Conservation (phyloP, 37 sponge, comb jelly and placozoan species). For the Chondrosia reniformis region DNA sequence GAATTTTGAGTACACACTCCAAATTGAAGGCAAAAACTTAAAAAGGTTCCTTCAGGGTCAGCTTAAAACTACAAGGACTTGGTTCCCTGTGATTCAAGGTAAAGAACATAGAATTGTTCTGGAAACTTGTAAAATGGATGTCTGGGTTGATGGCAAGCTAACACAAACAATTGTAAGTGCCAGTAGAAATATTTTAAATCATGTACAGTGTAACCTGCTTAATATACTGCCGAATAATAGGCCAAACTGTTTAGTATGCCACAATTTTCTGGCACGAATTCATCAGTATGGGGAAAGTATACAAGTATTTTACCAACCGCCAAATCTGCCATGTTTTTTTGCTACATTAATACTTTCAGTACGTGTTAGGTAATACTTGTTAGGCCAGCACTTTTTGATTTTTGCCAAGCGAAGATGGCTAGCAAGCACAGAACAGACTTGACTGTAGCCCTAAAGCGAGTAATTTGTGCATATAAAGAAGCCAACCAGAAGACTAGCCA, state of each 20-base stretch:
- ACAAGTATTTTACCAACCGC: conserved; percentile 11
- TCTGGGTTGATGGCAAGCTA: conserved; percentile 85
- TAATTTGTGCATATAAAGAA: too few species aligned
- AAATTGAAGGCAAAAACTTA: conserved; percentile 76
- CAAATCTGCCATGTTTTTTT: background rate
- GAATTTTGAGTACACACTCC: conserved; percentile 72
- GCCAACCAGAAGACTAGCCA: too few species aligned
- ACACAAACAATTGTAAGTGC: conserved; percentile 72
- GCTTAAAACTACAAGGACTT: conserved; percentile 76
- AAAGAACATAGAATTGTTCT: conserved; percentile 83
- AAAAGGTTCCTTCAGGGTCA: conserved; percentile 78
- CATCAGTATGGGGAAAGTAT: too few species aligned
- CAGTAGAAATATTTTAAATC: background rate
- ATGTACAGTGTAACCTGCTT: background rate
- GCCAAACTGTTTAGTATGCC: too few species aligned
- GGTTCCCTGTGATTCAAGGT: conserved; percentile 61
- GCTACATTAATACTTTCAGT: too few species aligned
- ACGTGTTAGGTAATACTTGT: too few species aligned
- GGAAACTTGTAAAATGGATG: conserved; percentile 80
- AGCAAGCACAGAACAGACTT: too few species aligned
- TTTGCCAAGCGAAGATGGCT: too few species aligned
- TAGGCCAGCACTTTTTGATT: too few species aligned
- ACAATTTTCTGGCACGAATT: too few species aligned
- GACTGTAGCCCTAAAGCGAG: too few species aligned
- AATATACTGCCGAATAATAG: too few species aligned